Evolutionary conservation across 2,888 invertebrate species (phyloP).

Genomic region (Parnassius smintheus): DNA sequence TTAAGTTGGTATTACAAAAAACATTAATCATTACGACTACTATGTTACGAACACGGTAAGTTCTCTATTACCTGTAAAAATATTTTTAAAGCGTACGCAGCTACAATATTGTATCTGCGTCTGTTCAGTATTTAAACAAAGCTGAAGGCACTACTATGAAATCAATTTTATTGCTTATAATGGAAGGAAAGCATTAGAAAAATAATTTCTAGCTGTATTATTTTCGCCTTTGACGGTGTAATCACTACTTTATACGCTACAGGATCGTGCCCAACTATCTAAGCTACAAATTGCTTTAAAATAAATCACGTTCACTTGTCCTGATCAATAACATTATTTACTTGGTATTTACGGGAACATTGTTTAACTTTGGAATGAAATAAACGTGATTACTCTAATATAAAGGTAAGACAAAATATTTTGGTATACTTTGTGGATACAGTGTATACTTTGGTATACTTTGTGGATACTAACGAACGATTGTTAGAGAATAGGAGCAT

Average conservation of each 20-base stretch:
- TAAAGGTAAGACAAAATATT: constrained; percentile 34
- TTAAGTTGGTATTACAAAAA: constrained; percentile 66
- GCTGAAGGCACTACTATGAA: constrained; percentile 80
- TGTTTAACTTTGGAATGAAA: constrained; percentile 58
- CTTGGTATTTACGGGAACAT: constrained; percentile 47
- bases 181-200: constrained; percentile 76
- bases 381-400: constrained; percentile 31
- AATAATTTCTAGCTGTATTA: constrained; percentile 71
- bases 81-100: constrained; percentile 76
- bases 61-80: constrained; percentile 76
- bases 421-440: constrained; percentile 33
- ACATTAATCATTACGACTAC: constrained; percentile 70
- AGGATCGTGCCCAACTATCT: constrained; percentile 56
- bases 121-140: constrained; percentile 60
- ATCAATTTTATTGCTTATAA: constrained; percentile 71
- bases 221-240: constrained; percentile 60
- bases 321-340: constrained; percentile 37
- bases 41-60: constrained; percentile 71
- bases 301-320: constrained; percentile 36
- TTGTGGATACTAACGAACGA: constrained; percentile 32
- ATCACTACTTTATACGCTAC: constrained; percentile 36
- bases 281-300: constrained; percentile 47
- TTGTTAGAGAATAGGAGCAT: constrained; percentile 31
- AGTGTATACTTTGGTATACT: constrained; percentile 31
- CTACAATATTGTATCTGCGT: constrained; percentile 62